phyloP scores from a whole-genome alignment of 92 coral and sea anemone genomes.

The Umimayanthus chanpuru region DNA sequence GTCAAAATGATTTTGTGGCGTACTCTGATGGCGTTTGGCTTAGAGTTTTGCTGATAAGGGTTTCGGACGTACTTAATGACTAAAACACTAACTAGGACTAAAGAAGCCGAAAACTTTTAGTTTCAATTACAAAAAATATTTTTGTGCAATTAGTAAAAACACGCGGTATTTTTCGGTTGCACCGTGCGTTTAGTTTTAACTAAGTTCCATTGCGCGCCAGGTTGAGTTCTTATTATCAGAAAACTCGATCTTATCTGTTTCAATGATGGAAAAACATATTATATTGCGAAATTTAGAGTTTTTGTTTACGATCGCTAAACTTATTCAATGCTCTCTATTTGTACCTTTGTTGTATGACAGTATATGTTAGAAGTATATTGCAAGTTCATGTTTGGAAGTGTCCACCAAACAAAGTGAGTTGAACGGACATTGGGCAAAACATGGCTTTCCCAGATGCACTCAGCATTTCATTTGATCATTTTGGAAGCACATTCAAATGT shows the following conservation, averaged over 20 bases:
- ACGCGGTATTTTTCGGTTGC: slow-evolving; percentile 18
- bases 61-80: slow-evolving; percentile 32
- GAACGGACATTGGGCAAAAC: neutral
- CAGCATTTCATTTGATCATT: neutral
- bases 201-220: slow-evolving; percentile 27
- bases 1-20: slow-evolving; percentile 37
- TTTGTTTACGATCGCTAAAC: slow-evolving; percentile 39
- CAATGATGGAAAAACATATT: slow-evolving; percentile 38
- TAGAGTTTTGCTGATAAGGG: slow-evolving; percentile 30
- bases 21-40: slow-evolving; percentile 8
- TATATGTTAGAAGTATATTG: neutral
- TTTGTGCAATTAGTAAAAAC: slow-evolving; percentile 8
- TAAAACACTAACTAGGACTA: slow-evolving; percentile 36
- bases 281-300: slow-evolving; percentile 32
- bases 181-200: neutral
- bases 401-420: neutral
- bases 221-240: slow-evolving; percentile 4
- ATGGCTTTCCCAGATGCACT: slow-evolving; percentile 15
- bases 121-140: neutral
- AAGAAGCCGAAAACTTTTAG: slow-evolving; percentile 22
- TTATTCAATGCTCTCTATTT: slow-evolving; percentile 37
- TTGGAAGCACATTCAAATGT: neutral
- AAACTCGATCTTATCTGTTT: slow-evolving; percentile 29
- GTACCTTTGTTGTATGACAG: slow-evolving; percentile 1
- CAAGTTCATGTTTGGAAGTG: neutral